These are phyloP conservation scores for Stichopus horrens DNA, from an alignment of 53 echinoderm and acorn worm genomes.

Conservation along the genomic window DNA sequence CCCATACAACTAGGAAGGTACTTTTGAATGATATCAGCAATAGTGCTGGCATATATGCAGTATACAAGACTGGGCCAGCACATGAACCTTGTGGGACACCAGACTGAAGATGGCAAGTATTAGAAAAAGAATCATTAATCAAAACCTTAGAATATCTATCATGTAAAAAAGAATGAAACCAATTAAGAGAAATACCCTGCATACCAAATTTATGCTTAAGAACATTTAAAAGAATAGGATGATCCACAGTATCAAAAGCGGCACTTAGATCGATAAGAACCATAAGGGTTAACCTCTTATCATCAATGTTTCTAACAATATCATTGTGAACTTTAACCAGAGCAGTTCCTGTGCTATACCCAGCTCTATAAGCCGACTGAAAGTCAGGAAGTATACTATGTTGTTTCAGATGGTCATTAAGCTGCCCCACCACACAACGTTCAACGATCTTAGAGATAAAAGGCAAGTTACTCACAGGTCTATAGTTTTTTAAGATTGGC, in stretches of 20 bases:
- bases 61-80: constrained; percentile 22
- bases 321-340: constrained; percentile 1
- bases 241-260: not conserved
- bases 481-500: no score
- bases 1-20: constrained; percentile 26
- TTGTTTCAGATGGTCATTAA: not conserved
- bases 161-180: not conserved
- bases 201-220: not conserved
- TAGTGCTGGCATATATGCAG: constrained; percentile 37
- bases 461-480: no score
- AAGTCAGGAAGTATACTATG: not conserved
- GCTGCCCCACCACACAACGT: no score
- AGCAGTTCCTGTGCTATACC: constrained; percentile 9
- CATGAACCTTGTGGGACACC: constrained; percentile 37
- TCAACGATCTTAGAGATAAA: no score
- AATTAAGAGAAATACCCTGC: no score
- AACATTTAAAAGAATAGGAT: no score
- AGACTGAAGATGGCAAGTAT: not conserved
- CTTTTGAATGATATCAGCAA: not conserved
- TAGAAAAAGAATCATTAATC: not conserved
- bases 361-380: no score
- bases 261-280: not conserved
- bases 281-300: constrained; percentile 9
- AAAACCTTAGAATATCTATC: constrained; percentile 6
- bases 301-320: not conserved